Evolutionary conservation across 2,113 vertebrate species (phyloP).

Genomic region (Manacus vitellinus): DNA sequence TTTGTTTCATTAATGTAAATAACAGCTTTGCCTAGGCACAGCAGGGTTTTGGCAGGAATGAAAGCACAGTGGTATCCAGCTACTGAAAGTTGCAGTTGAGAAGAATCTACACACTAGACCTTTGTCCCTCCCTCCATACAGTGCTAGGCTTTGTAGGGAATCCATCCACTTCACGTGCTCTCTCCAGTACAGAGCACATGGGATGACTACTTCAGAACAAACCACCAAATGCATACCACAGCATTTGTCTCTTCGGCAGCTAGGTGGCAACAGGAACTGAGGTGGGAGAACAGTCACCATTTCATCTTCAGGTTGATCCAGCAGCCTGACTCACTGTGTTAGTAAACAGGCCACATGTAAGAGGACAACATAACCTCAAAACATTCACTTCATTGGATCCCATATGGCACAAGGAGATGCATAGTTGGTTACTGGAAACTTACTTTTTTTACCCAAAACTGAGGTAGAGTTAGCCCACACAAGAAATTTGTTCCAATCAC

Average conservation of each 20-base stretch:
- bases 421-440: background rate
- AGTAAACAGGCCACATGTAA: background rate
- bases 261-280: background rate
- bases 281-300: background rate
- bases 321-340: background rate
- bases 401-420: background rate
- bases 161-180: fast-evolving
- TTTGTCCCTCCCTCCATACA: background rate
- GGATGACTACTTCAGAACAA: background rate
- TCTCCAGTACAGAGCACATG: background rate
- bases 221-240: background rate
- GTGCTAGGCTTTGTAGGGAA: background rate
- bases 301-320: background rate
- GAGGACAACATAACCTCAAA: background rate
- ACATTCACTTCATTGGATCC: background rate
- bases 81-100: background rate
- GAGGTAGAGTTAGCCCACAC: background rate
- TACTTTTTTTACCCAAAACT: background rate
- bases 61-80: background rate
- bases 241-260: background rate
- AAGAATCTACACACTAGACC: background rate
- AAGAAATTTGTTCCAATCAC: background rate
- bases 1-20: background rate
- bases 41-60: background rate
- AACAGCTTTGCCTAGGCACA: background rate